These are phyloP conservation scores for Lepidostoma basale DNA, from an alignment of 1,140 invertebrate genomes.

Conservation along the genomic window DNA sequence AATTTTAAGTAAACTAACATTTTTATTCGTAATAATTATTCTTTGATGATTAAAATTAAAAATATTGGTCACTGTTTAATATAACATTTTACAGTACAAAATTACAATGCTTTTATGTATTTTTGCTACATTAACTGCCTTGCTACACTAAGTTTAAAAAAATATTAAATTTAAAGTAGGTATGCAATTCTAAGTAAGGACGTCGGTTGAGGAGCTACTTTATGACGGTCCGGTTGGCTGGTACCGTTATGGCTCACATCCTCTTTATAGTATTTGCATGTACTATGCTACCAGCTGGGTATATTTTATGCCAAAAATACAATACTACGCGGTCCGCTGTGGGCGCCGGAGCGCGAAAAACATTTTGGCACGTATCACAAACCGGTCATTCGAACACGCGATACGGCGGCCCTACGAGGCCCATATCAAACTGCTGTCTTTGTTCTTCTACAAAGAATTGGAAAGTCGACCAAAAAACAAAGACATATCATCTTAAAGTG, in stretches of 20 bases:
- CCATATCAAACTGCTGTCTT: not conserved
- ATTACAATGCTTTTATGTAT: too few relatives aligned
- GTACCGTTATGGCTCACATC: constrained; percentile 13
- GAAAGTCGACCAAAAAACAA: not conserved
- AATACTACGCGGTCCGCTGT: not conserved
- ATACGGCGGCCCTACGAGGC: not conserved
- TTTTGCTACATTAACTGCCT: too few relatives aligned
- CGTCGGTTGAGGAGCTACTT: not conserved
- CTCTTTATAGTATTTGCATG: not conserved
- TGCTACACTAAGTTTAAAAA: too few relatives aligned
- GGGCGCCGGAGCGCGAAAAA: not conserved
- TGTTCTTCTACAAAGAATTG: constrained; percentile 8
- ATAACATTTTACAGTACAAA: too few relatives aligned
- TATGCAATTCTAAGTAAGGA: not conserved
- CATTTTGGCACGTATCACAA: constrained; percentile 7
- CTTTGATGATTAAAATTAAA: too few relatives aligned
- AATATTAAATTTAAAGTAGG: not conserved
- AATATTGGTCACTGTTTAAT: too few relatives aligned
- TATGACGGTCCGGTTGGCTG: not conserved
- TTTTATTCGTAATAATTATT: too few relatives aligned
- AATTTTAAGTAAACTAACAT: too few relatives aligned
- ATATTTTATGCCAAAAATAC: not conserved
- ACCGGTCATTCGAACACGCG: not conserved
- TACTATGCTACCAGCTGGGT: too few relatives aligned
- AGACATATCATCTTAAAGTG: too few relatives aligned